A percentile compares a stretch with the other conserved stretches of the same genome.
Evolutionary conservation across 2,113 vertebrate genomes (phyloP).

Genomic region (Rhea pennata): DNA sequence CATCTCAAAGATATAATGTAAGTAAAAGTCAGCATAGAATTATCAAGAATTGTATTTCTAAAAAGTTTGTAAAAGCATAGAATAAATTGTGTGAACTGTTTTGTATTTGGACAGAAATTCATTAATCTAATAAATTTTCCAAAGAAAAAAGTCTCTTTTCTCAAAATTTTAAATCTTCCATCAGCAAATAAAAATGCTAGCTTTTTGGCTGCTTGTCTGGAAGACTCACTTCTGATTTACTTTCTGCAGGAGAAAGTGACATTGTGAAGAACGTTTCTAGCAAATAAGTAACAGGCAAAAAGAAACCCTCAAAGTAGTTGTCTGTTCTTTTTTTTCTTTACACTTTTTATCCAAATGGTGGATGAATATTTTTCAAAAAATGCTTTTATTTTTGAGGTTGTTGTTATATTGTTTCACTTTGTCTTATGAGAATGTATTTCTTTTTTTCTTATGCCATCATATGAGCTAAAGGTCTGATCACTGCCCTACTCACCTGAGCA

Average conservation of each 20-base stretch:
- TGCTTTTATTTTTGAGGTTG: background rate
- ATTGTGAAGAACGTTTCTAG: background rate
- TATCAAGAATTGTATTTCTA: background rate
- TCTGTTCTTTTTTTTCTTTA: background rate
- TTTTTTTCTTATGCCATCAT: background rate
- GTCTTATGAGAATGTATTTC: background rate
- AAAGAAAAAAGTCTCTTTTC: background rate
- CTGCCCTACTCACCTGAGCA: background rate
- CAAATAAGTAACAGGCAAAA: background rate
- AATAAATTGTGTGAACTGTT: background rate
- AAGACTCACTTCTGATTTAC: background rate
- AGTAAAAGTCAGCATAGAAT: background rate
- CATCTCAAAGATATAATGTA: background rate
- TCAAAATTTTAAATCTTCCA: background rate
- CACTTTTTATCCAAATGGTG: background rate
- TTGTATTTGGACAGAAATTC: background rate
- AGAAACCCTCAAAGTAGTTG: background rate
- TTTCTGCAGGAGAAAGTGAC: background rate
- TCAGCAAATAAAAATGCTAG: too few species aligned
- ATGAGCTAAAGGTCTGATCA: background rate
- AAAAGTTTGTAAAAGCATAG: background rate
- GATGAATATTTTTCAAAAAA: background rate
- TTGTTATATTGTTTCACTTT: background rate
- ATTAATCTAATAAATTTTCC: background rate
- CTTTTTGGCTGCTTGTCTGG: background rate